Evolutionary conservation across 1,140 invertebrate species (phyloP).

Genomic region (Leptonema lineaticorne): DNA sequence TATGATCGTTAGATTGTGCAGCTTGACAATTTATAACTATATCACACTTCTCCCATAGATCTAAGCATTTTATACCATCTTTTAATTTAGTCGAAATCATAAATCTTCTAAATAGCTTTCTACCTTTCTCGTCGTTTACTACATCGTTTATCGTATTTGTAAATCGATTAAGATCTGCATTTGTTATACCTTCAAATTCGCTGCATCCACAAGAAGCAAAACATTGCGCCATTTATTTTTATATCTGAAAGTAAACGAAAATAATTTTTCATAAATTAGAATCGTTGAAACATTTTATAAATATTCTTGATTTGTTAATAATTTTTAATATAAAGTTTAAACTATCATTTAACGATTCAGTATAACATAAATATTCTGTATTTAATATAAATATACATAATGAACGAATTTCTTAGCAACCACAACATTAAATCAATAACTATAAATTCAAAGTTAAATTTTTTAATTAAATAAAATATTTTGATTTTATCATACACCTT

Average conservation of each 20-base stretch:
- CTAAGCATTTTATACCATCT: slow-evolving; percentile 47
- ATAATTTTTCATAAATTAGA: too few species aligned
- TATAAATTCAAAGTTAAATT: too few species aligned
- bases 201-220: slow-evolving; percentile 51
- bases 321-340: too few species aligned
- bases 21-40: slow-evolving; percentile 43
- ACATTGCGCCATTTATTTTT: slow-evolving; percentile 51
- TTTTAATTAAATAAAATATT: too few species aligned
- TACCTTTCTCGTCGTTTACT: slow-evolving; percentile 52
- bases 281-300: too few species aligned
- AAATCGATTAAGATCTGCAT: slow-evolving; percentile 53
- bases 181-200: slow-evolving; percentile 49
- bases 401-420: too few species aligned
- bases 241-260: not conserved
- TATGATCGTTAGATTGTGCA: slow-evolving; percentile 44
- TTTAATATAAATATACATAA: too few species aligned
- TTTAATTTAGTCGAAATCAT: slow-evolving; percentile 51
- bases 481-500: too few species aligned
- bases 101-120: slow-evolving; percentile 51
- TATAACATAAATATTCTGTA: too few species aligned
- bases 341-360: too few species aligned
- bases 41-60: slow-evolving; percentile 52
- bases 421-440: too few species aligned
- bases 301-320: too few species aligned
- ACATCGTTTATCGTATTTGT: slow-evolving; percentile 57